These are phyloP conservation scores for Acanthosepion pharaonis DNA, from an alignment of 2,888 invertebrate species.

Conservation along the genomic window DNA sequence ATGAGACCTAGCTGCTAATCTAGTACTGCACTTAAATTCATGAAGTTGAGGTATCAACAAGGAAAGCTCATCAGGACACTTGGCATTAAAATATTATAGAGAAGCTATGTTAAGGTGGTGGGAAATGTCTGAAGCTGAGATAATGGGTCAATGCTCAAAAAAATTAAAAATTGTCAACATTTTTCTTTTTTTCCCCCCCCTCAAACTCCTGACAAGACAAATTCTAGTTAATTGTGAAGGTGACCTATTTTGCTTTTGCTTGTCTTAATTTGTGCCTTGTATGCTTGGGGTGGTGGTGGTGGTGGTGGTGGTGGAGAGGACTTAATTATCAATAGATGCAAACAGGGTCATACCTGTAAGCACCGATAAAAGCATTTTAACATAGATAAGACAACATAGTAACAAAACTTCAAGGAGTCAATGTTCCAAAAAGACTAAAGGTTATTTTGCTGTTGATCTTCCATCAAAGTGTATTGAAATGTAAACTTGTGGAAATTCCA, in stretches of 20 bases:
- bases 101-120: no score
- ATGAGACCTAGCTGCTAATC: no score
- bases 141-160: no score
- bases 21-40: no score
- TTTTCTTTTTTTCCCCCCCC: no score
- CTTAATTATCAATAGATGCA: neutral
- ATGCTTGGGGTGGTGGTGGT: neutral
- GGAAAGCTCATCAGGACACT: no score
- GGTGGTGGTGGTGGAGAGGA: neutral
- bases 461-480: neutral
- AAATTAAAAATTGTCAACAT: no score
- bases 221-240: neutral
- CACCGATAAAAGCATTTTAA: neutral
- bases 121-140: no score
- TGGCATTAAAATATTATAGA: no score
- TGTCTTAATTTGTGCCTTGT: neutral
- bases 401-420: neutral
- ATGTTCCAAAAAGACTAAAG: neutral
- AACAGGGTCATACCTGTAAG: neutral
- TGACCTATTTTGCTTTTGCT: neutral
- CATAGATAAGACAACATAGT: neutral
- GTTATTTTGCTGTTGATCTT: neutral
- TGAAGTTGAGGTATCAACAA: no score
- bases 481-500: no score
- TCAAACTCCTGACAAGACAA: no score